Percentiles rank a stretch among this genome's conserved stretches.
Conservation (phyloP, 92 coral and sea anemone species). For the Chrysogorgia sp. region DNA sequence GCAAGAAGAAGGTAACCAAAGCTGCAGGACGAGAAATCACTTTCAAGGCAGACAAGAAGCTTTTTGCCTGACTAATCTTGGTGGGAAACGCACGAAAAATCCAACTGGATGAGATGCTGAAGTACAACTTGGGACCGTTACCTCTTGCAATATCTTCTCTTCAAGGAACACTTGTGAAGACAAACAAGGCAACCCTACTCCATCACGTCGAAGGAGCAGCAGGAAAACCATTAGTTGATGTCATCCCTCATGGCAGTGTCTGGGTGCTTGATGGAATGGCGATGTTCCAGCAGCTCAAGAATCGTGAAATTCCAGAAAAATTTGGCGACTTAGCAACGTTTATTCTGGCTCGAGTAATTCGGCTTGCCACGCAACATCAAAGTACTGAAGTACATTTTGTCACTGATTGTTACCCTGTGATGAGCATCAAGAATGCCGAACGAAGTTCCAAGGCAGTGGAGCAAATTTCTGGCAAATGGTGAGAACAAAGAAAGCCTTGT, state of each 20-base stretch:
- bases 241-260: conserved; percentile 56
- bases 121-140: conserved; percentile 37
- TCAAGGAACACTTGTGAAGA: conserved; percentile 30
- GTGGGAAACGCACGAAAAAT: conserved; percentile 33
- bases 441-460: conserved; percentile 58
- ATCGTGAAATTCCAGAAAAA: conserved; percentile 21
- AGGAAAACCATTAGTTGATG: conserved; percentile 4
- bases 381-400: conserved; percentile 32
- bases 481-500: conserved; percentile 61
- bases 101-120: conserved; percentile 38
- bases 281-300: conserved; percentile 58
- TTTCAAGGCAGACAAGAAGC: conserved; percentile 55
- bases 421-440: conserved; percentile 64
- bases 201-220: conserved; percentile 24
- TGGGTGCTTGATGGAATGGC: conserved; percentile 69
- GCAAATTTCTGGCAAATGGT: conserved; percentile 48
- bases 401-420: conserved; percentile 32
- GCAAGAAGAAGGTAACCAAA: conserved; percentile 28
- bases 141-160: conserved; percentile 25
- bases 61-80: conserved; percentile 36
- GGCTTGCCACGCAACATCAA: conserved; percentile 15
- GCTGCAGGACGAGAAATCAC: conserved; percentile 30
- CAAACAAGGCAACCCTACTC: conserved; percentile 29
- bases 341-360: conserved; percentile 5
- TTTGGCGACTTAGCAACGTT: conserved; percentile 28